Evolutionary conservation across 2,113 vertebrate species (phyloP), one percentile per base, ranked within the genome.

Genomic region (Thymallus thymallus): DNA sequence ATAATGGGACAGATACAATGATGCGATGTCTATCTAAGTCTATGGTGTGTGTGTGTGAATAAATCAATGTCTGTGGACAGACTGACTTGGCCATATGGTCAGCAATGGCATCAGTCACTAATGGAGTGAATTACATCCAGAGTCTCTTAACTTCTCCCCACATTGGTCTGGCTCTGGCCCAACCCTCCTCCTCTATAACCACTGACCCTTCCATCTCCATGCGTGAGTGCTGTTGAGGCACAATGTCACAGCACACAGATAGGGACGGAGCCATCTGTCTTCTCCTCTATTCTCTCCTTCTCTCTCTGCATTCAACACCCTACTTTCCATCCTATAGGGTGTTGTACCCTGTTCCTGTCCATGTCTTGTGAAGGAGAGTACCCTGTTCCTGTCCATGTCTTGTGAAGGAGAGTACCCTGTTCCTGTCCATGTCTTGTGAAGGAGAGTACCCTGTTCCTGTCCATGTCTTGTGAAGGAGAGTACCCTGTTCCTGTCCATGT

Each of bases 51-150:
- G 29, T 71, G 61, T 35, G 68, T 51, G 48, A 51, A 51, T 51
- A 4, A 51, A 4, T 51, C 14, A 51, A 13, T 51, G 30, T 30
- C 22, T 78, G 74, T 46, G 16, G 18, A 79, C 71, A 82, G 82
- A 81, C 71, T 74, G 77, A 76, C 14, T 18, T 51, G 82, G 77
- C 83, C 82, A 69, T 76, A 74, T 41, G 73, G 73, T 80, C 77
- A 79, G 81, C 76, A 73, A 85, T 88, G 81, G 83, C 85, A 80
- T 86, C 83, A 80, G 84, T 88, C 84, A 76, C 58, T 72, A 51
- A 64, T 76, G 68, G 81, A 62, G 79, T 82, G 82, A 82, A 81
- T 85, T 84, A 83, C 76, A 67, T 78, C 76, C 51, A 55, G 74
- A 86, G 82, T 81, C 82, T 82, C 80, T 79, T 64, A 63, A 63